These are phyloP conservation scores for Theretra japonica DNA, from an alignment of 2,888 invertebrate species.

Conservation along the genomic window DNA sequence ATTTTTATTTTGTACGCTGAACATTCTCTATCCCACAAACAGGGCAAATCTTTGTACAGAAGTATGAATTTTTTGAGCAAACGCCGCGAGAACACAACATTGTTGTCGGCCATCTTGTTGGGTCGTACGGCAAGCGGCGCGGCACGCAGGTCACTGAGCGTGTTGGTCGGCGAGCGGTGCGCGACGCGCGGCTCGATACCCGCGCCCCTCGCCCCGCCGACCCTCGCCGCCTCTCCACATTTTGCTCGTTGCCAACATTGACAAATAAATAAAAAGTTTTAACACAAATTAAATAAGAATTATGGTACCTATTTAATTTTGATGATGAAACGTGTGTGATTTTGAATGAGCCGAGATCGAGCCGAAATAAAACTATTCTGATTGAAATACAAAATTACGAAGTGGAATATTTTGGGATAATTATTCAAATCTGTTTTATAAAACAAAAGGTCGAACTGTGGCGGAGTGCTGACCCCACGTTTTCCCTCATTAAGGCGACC, in stretches of 20 bases:
- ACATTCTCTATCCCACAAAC: slow-evolving; percentile 67
- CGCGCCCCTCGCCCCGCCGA: slow-evolving; percentile 22
- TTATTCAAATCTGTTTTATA: neutral
- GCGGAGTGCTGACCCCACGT: slow-evolving; percentile 13
- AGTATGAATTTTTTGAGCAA: slow-evolving; percentile 65
- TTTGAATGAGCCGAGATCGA: too few species aligned
- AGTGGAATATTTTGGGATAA: neutral
- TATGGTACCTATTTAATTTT: too few species aligned
- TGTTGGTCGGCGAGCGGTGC: slow-evolving; percentile 44
- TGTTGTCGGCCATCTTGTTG: slow-evolving; percentile 57
- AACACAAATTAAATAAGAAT: neutral
- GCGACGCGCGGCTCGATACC: slow-evolving; percentile 37
- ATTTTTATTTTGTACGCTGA: slow-evolving; percentile 64
- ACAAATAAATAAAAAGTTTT: neutral
- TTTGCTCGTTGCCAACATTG: slow-evolving; percentile 12
- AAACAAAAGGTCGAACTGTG: neutral
- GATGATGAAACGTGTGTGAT: too few species aligned
- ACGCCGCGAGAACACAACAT: slow-evolving; percentile 68
- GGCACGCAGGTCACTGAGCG: slow-evolving; percentile 71
- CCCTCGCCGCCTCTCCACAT: neutral
- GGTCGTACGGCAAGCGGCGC: slow-evolving; percentile 65
- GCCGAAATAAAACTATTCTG: neutral
- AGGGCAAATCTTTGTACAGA: slow-evolving; percentile 64
- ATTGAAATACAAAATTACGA: neutral
- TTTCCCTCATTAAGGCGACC: slow-evolving; percentile 3